Percentiles rank a stretch among this genome's conserved stretches.
These are phyloP conservation scores for Eustalomyia histrio DNA, from an alignment of 2,888 invertebrate genomes.

Conservation along the genomic window DNA sequence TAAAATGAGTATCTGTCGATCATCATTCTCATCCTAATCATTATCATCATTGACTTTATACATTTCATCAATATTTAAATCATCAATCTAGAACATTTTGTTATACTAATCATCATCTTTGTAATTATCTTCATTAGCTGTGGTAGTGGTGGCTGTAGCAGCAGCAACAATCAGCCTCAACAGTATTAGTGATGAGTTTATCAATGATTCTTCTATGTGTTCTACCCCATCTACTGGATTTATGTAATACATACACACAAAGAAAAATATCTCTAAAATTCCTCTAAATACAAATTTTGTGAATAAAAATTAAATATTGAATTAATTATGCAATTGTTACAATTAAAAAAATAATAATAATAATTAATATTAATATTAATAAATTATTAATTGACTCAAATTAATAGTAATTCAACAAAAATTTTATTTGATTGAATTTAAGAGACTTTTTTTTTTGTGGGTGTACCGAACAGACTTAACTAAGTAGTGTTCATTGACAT, in stretches of 20 bases:
- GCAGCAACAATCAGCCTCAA: slow-evolving; percentile 3
- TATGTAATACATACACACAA: not conserved
- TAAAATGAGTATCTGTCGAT: slow-evolving; percentile 25
- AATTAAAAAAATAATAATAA: too few relatives aligned
- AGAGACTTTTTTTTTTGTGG: too few relatives aligned
- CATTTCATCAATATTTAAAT: slow-evolving; percentile 47
- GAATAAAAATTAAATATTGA: too few relatives aligned
- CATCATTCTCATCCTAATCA: slow-evolving; percentile 16
- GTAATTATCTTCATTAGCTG: slow-evolving; percentile 63
- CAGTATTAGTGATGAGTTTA: slow-evolving; percentile 16
- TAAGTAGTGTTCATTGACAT: slow-evolving; percentile 44
- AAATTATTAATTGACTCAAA: too few relatives aligned
- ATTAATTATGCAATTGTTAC: too few relatives aligned
- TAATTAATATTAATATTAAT: too few relatives aligned
- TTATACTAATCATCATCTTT: slow-evolving; percentile 38
- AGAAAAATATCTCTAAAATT: too few relatives aligned
- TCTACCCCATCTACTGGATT: not conserved
- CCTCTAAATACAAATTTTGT: too few relatives aligned
- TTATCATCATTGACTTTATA: slow-evolving; percentile 9
- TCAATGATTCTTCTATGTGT: slow-evolving; percentile 9
- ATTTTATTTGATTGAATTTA: too few relatives aligned
- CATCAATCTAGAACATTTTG: not conserved
- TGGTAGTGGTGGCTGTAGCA: slow-evolving; percentile 32
- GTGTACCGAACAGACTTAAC: not conserved
- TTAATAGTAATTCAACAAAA: too few relatives aligned